Conservation (phyloP, 2,113 vertebrate genomes). For the Rhombomys opimus region DNA sequence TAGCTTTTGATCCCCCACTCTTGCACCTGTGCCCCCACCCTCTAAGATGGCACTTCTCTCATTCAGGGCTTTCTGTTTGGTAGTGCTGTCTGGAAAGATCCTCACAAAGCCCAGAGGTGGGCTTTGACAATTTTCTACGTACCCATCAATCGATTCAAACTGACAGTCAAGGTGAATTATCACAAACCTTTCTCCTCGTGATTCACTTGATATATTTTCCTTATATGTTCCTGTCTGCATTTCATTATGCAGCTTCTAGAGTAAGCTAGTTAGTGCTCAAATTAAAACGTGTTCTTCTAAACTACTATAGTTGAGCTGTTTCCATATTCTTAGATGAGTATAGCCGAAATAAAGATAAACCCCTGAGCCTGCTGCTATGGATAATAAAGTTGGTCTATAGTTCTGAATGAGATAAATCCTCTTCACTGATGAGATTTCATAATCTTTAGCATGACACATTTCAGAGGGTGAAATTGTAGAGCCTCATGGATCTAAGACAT, state of each 20-base stretch:
- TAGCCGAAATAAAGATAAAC: not conserved
- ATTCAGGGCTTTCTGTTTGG: not conserved
- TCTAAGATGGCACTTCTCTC: not conserved
- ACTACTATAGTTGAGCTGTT: not conserved
- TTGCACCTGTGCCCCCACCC: too few species aligned
- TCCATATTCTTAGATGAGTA: not conserved
- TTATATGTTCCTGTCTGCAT: not conserved
- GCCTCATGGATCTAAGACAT: not conserved
- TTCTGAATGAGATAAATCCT: conserved; percentile 8
- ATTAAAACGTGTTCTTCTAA: conserved; percentile 25
- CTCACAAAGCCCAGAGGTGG: not conserved
- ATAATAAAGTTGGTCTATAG: not conserved
- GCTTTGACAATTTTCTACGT: not conserved
- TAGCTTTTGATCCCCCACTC: not conserved
- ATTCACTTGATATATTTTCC: not conserved
- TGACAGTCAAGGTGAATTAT: not conserved
- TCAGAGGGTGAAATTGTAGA: not conserved
- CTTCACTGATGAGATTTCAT: not conserved
- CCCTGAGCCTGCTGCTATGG: not conserved
- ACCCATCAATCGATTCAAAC: too few species aligned
- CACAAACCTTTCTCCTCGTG: not conserved
- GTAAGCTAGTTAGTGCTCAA: not conserved
- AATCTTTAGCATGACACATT: not conserved
- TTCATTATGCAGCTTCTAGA: conserved; percentile 21
- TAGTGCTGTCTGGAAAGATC: not conserved